Conservation (phyloP, 2,113 vertebrate genomes). For the Muntiacus muntjak region DNA sequence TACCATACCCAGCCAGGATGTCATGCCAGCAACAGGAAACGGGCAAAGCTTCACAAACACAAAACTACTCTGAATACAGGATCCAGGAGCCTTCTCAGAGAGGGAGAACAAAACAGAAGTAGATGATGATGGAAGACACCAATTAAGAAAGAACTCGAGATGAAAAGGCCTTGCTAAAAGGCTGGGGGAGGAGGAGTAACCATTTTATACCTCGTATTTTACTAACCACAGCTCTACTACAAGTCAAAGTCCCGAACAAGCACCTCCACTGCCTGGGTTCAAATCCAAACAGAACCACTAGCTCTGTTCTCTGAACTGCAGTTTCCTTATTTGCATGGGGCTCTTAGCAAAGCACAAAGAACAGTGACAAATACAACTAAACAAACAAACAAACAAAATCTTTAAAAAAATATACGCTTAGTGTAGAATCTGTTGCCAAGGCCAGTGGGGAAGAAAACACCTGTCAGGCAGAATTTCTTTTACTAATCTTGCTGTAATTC, state of each 20-base stretch:
- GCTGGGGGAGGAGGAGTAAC: neutral
- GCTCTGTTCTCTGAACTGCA: neutral
- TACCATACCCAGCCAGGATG: neutral
- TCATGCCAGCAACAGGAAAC: neutral
- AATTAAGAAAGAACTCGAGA: neutral
- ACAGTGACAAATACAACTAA: neutral
- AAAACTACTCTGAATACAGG: neutral
- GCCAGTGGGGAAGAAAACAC: neutral
- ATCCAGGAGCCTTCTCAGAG: neutral
- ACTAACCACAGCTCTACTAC: neutral
- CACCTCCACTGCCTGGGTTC: neutral
- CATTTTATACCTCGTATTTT: neutral
- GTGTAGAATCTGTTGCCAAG: neutral
- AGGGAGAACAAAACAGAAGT: neutral
- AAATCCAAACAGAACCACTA: neutral
- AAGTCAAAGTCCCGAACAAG: neutral
- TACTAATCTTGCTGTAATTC: neutral
- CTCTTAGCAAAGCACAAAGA: neutral
- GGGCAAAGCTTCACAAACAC: neutral
- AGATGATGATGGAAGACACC: neutral
- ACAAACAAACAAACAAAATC: neutral
- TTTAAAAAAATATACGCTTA: neutral
- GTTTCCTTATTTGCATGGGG: neutral
- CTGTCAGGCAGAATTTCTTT: neutral
- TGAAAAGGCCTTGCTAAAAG: neutral